Evolutionary conservation across 1,140 invertebrate genomes (phyloP).

Genomic region (Zaprionus capensis): DNA sequence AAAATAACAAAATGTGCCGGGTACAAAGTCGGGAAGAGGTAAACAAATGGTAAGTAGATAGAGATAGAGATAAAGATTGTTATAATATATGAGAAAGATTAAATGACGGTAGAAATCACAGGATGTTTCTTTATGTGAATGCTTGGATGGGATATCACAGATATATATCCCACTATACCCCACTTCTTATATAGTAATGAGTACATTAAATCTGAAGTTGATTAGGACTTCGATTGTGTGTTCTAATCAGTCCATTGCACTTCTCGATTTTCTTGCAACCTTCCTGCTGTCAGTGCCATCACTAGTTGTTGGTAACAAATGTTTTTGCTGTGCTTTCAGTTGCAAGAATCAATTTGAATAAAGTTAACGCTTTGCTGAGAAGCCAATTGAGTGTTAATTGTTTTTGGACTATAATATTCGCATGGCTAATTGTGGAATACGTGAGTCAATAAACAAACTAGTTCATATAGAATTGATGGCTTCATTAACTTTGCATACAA

Average conservation of each 20-base stretch:
- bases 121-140: too few relatives aligned
- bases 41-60: background rate
- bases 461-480: background rate
- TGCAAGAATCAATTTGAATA: background rate
- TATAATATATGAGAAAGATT: too few relatives aligned
- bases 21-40: background rate
- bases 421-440: background rate
- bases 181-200: too few relatives aligned
- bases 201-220: too few relatives aligned
- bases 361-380: background rate
- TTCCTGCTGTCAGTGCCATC: background rate
- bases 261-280: background rate
- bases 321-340: background rate
- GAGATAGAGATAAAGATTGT: background rate
- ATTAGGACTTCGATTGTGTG: background rate
- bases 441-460: background rate
- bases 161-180: too few relatives aligned
- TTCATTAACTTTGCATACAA: constrained; percentile 2
- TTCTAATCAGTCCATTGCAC: background rate
- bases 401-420: background rate
- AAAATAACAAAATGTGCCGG: background rate
- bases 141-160: too few relatives aligned
- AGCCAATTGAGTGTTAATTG: background rate
- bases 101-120: too few relatives aligned
- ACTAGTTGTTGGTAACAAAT: background rate